Evolutionary conservation across 2,113 vertebrate species (phyloP).

Genomic region (Nycticryphes semicollaris): DNA sequence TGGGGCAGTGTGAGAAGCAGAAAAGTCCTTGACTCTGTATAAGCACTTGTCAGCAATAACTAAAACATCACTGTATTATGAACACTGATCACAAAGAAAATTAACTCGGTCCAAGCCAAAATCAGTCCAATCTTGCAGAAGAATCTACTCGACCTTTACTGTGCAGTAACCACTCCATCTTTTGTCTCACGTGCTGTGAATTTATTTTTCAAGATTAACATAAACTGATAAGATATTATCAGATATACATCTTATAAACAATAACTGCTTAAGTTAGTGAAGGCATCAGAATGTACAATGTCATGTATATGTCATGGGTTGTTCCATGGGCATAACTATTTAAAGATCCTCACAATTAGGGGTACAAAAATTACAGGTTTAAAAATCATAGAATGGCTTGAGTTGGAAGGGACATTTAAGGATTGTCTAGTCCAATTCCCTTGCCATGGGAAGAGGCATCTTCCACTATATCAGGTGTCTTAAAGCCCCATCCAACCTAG

Average conservation of each 20-base stretch:
- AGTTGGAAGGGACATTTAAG: neutral
- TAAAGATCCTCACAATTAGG: neutral
- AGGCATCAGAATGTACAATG: neutral
- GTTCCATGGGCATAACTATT: neutral
- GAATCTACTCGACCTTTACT: neutral
- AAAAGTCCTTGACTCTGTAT: no score
- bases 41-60: neutral
- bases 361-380: neutral
- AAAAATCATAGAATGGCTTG: no score
- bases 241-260: neutral
- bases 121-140: neutral
- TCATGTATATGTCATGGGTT: neutral
- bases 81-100: neutral
- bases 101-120: neutral
- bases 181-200: neutral
- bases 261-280: neutral
- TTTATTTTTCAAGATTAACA: neutral
- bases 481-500: neutral
- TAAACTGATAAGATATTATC: neutral
- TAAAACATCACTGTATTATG: neutral
- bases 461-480: neutral
- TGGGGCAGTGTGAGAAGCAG: neutral
- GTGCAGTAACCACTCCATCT: neutral
- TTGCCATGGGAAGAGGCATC: neutral
- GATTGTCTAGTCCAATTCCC: neutral